A percentile compares a stretch with the other conserved stretches of the same genome.
phyloP scores from a whole-genome alignment of 2,113 vertebrate species.

The Anas platyrhynchos region DNA sequence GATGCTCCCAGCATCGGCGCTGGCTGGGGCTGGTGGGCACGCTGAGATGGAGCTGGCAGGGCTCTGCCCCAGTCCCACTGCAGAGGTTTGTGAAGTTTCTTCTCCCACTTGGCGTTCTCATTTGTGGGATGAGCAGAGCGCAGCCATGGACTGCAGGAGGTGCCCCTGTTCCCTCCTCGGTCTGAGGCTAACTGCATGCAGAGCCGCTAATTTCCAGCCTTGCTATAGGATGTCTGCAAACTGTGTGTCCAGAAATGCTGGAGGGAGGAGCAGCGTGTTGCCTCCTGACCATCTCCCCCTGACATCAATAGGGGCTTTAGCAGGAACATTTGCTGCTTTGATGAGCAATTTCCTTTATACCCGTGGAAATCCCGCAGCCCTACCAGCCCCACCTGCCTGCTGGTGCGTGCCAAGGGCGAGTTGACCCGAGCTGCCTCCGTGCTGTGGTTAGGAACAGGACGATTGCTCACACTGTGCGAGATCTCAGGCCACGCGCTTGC shows the following conservation, averaged over 20 bases:
- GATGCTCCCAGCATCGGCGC: not conserved
- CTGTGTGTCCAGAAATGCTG: not conserved
- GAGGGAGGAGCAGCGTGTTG: not conserved
- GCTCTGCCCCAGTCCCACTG: not conserved
- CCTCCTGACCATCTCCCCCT: not conserved
- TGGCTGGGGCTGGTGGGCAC: accelerated
- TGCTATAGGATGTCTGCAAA: not conserved
- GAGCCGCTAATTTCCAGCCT: not conserved
- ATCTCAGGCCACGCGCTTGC: not conserved
- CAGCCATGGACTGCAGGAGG: accelerated
- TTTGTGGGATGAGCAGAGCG: not conserved
- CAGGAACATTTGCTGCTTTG: not conserved
- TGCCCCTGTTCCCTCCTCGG: not conserved
- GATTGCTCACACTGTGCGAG: not conserved
- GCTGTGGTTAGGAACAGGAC: not conserved
- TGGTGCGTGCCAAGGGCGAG: not conserved
- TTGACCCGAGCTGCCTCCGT: not conserved
- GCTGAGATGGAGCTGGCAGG: not conserved
- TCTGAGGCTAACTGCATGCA: not conserved
- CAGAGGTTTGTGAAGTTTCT: not conserved
- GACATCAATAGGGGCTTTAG: not conserved
- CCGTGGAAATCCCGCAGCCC: not conserved
- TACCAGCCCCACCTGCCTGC: not conserved
- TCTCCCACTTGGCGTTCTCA: accelerated
- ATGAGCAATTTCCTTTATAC: not conserved